Percentiles rank a stretch among this genome's conserved stretches.
Conservation (phyloP, 2,797 vertebrate genomes). For the Poecilia wingei region DNA sequence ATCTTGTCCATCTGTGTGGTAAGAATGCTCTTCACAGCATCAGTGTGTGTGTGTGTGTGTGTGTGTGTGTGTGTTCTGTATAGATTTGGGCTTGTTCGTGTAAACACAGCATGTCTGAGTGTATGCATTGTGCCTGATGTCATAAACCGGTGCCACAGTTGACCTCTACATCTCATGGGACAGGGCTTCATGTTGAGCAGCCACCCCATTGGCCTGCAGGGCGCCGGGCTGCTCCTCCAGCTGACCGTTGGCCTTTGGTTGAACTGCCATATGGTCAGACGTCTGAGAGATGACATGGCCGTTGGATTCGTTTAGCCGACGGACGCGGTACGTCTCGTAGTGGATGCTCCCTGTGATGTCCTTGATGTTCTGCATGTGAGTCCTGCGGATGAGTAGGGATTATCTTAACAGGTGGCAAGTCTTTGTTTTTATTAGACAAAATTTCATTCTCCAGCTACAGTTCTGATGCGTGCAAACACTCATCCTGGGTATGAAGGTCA, state of each 20-base stretch:
- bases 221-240: constrained; percentile 59
- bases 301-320: constrained; percentile 90
- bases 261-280: constrained; percentile 67
- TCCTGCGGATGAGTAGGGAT: constrained; percentile 76
- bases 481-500: not conserved
- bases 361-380: constrained; percentile 99
- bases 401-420: not conserved
- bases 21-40: constrained; percentile 53
- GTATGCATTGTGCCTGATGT: constrained; percentile 33
- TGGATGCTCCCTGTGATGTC: constrained; percentile 98
- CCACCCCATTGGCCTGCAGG: constrained; percentile 84
- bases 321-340: constrained; percentile 94
- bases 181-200: constrained; percentile 81
- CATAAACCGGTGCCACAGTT: constrained; percentile 1
- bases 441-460: not conserved
- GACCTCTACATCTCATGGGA: constrained; percentile 89
- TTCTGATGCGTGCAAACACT: not conserved
- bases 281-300: constrained; percentile 77
- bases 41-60: constrained; percentile 24
- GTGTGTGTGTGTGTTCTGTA: constrained; percentile 5
- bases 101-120: constrained; percentile 46
- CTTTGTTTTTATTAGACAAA: not conserved
- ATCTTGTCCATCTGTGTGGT: constrained; percentile 31
- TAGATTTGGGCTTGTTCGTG: constrained; percentile 39
- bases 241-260: constrained; percentile 67